These are phyloP conservation scores for Bujurquina vittata DNA, from an alignment of 2,113 vertebrate species.

Conservation along the genomic window DNA sequence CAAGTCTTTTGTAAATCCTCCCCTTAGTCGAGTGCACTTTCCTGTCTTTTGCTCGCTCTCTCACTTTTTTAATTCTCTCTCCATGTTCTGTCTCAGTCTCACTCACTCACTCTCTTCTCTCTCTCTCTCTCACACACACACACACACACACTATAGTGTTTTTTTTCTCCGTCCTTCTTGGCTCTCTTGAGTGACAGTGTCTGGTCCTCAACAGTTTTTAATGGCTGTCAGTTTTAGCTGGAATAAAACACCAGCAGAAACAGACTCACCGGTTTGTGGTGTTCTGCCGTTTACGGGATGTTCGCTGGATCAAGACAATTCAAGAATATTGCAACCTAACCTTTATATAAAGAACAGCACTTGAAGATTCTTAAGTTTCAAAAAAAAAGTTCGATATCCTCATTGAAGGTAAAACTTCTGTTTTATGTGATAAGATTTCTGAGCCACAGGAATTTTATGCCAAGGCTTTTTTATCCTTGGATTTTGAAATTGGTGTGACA, in stretches of 20 bases:
- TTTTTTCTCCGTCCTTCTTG: neutral
- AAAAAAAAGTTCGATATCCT: neutral
- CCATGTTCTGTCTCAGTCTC: neutral
- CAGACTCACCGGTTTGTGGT: neutral
- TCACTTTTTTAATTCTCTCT: neutral
- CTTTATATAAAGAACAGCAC: neutral
- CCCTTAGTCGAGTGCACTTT: constrained; percentile 50
- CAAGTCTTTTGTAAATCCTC: constrained; percentile 57
- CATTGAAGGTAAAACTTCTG: neutral
- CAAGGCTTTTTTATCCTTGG: neutral
- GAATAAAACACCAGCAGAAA: neutral
- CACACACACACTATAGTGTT: neutral
- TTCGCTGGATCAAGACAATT: neutral
- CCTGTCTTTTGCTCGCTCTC: constrained; percentile 11
- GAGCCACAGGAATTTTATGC: neutral
- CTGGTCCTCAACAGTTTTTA: neutral
- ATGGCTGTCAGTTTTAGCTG: neutral
- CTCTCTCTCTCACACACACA: neutral
- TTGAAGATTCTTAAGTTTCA: neutral
- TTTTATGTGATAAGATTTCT: neutral
- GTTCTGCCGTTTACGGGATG: neutral
- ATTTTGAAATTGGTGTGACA: neutral
- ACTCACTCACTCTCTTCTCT: too few relatives aligned
- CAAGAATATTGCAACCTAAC: neutral
- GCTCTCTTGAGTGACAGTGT: neutral